Conservation (phyloP, 1,140 invertebrate species). For the Drosophila melanogaster region DNA sequence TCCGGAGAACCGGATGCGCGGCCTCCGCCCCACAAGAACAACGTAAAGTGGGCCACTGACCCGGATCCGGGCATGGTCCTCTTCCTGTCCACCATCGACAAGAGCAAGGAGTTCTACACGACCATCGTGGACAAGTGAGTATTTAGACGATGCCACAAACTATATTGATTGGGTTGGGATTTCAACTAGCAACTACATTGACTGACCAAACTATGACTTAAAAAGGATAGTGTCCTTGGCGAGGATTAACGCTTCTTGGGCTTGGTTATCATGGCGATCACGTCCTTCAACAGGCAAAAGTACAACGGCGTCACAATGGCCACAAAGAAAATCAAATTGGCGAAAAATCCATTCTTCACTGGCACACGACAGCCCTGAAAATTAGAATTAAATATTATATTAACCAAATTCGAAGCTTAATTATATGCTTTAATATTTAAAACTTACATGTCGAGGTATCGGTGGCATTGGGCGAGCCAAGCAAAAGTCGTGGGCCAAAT, state of each 20-base stretch:
- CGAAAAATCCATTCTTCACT: conserved; percentile 31
- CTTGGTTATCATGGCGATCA: conserved; percentile 37
- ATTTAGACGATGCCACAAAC: conserved; percentile 10
- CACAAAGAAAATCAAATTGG: conserved; percentile 67
- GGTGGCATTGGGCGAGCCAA: conserved; percentile 21
- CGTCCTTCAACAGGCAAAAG: conserved; percentile 62
- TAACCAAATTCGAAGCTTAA: no score
- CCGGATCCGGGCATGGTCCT: conserved; percentile 72
- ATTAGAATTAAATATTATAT: background rate
- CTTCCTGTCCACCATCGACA: conserved; percentile 80
- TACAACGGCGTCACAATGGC: conserved; percentile 70
- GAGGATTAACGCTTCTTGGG: conserved; percentile 20
- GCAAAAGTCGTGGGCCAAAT: conserved; percentile 46
- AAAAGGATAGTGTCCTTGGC: background rate
- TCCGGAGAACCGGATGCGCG: conserved; percentile 44
- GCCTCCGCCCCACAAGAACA: conserved; percentile 37
- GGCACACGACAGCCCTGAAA: conserved; percentile 50
- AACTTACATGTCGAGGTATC: conserved; percentile 3
- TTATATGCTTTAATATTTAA: no score
- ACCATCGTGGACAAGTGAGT: conserved; percentile 84
- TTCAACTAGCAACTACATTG: conserved; percentile 8
- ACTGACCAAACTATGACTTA: conserved; percentile 16
- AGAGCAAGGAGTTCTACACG: conserved; percentile 82
- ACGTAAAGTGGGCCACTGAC: conserved; percentile 72
- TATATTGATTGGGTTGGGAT: conserved; percentile 5